Percentiles rank a stretch among this genome's conserved stretches.
These are phyloP conservation scores for Scaptomyza reducta DNA, from an alignment of 2,888 invertebrate species.

Conservation along the genomic window DNA sequence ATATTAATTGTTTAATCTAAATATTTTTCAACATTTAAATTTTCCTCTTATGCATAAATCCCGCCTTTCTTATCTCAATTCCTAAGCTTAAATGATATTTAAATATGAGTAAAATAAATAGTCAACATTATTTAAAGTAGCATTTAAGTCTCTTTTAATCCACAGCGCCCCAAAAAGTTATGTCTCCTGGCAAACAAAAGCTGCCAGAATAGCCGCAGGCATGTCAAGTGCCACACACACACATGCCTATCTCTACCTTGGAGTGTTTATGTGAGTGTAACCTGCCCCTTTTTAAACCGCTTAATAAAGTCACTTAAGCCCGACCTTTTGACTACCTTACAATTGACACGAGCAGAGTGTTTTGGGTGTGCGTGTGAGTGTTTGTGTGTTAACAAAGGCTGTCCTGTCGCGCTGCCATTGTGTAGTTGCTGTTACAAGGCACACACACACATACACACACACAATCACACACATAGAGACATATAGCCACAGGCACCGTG, in stretches of 20 bases:
- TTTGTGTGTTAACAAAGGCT: slow-evolving; percentile 53
- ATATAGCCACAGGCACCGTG: slow-evolving; percentile 68
- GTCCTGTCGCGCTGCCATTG: slow-evolving; percentile 69
- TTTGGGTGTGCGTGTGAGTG: slow-evolving; percentile 13
- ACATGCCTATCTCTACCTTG: slow-evolving; percentile 24
- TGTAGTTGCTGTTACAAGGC: slow-evolving; percentile 66
- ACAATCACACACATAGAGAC: neutral
- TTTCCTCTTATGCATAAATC: neutral
- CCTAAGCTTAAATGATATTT: neutral
- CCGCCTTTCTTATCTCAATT: neutral
- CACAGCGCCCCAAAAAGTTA: slow-evolving; percentile 22
- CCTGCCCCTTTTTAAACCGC: slow-evolving; percentile 80
- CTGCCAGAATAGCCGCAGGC: slow-evolving; percentile 43
- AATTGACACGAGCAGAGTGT: slow-evolving; percentile 64
- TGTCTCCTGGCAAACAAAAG: slow-evolving; percentile 38
- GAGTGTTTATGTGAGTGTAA: slow-evolving; percentile 48
- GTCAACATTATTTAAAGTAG: slow-evolving; percentile 48
- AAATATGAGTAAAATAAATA: slow-evolving; percentile 10
- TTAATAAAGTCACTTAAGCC: slow-evolving; percentile 80
- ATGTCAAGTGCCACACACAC: slow-evolving; percentile 64
- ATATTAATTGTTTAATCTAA: neutral
- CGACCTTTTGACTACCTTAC: slow-evolving; percentile 77
- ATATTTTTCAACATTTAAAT: neutral
- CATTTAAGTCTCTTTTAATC: slow-evolving; percentile 45
- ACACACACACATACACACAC: slow-evolving; percentile 16